Conservation (phyloP, 2,888 invertebrate genomes). For the Eupithecia subfuscata region DNA sequence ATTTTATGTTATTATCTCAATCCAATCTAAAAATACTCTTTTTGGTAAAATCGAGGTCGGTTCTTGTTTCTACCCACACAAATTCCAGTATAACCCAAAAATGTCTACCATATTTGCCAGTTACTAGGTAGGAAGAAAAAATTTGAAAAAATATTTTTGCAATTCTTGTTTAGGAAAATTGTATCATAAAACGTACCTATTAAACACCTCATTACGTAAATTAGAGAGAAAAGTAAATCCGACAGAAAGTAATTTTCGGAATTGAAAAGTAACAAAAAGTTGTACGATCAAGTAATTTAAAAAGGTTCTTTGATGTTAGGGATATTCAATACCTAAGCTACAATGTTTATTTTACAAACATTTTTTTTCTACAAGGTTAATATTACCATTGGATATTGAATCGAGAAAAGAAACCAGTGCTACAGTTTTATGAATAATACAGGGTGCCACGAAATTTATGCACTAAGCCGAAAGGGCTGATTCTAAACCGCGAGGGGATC, state of each 20-base stretch:
- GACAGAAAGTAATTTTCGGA: conserved; percentile 10
- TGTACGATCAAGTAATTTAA: conserved; percentile 15
- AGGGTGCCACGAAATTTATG: too few relatives aligned
- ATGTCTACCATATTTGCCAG: not conserved
- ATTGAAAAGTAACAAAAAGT: conserved; percentile 8
- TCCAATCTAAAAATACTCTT: not conserved
- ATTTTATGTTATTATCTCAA: not conserved
- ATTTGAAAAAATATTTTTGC: not conserved
- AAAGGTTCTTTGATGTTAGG: conserved; percentile 1
- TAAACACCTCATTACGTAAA: conserved; percentile 5
- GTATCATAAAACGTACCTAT: not conserved
- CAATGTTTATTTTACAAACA: not conserved
- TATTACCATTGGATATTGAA: not conserved
- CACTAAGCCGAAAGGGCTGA: too few relatives aligned
- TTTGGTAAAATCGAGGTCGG: not conserved
- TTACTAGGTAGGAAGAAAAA: not conserved
- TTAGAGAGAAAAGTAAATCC: conserved; percentile 11
- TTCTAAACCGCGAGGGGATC: too few relatives aligned
- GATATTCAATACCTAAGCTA: not conserved
- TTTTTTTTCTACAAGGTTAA: not conserved
- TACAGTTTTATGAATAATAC: not conserved
- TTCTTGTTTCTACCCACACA: not conserved
- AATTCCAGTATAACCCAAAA: not conserved
- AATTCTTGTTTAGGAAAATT: not conserved
- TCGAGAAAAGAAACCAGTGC: not conserved